Percentiles rank a stretch among this genome's conserved stretches.
Conservation (phyloP, 2,797 vertebrate species). For the Todus mexicanus region DNA sequence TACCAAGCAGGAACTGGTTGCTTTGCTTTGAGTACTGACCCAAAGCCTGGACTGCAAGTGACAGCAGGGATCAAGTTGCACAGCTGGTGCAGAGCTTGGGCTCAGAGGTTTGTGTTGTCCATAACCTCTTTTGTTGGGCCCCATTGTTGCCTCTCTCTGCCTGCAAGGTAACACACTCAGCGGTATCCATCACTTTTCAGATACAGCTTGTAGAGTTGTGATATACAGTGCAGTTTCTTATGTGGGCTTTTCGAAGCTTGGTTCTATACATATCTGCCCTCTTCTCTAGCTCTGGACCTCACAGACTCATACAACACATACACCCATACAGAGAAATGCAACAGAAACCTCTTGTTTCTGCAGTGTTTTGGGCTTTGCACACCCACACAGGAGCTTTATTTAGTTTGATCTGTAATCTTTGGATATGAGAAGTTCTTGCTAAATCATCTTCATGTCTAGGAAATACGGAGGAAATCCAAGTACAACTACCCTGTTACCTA, state of each 20-base stretch:
- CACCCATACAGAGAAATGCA: neutral
- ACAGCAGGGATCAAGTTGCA: neutral
- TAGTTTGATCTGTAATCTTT: constrained; percentile 17
- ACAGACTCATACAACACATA: neutral
- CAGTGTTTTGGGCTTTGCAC: neutral
- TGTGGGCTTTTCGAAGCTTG: neutral
- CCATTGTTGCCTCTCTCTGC: neutral
- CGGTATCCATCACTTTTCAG: neutral
- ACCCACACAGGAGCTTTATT: constrained; percentile 3
- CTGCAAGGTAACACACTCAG: neutral
- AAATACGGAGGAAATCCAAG: neutral
- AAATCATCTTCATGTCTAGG: neutral
- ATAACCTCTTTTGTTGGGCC: neutral
- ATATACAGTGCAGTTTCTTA: neutral
- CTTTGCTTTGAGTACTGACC: neutral
- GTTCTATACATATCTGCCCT: neutral
- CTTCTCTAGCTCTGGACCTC: neutral
- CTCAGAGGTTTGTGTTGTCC: neutral
- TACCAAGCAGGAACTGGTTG: neutral
- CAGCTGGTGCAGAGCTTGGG: neutral
- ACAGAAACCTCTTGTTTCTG: neutral
- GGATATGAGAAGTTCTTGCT: neutral
- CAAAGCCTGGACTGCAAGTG: neutral
- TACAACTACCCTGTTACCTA: neutral
- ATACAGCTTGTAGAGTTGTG: neutral